phyloP scores from a whole-genome alignment of 2,888 invertebrate species.

The Clitarchus hookeri region DNA sequence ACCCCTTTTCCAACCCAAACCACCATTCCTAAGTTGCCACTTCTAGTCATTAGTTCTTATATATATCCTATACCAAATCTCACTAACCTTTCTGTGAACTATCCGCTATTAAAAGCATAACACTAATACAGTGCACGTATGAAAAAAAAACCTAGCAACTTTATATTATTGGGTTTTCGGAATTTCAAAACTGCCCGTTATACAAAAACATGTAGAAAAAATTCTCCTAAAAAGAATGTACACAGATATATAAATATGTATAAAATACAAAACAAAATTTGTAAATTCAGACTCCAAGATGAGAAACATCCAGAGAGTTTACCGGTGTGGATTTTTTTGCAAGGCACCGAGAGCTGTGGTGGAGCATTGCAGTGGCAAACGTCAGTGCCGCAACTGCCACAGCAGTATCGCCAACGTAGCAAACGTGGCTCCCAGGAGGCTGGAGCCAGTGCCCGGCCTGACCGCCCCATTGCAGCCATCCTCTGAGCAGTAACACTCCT shows the following conservation, averaged over 20 bases:
- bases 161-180: no score
- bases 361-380: background rate
- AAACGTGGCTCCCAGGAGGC: background rate
- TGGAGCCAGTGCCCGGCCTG: background rate
- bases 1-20: no score
- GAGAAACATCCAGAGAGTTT: background rate
- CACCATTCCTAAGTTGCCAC: no score
- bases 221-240: background rate
- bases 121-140: no score
- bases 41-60: no score
- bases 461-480: conserved; percentile 78
- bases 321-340: no score
- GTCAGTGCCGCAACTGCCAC: background rate
- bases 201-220: no score
- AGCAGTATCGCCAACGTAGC: background rate
- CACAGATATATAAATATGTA: background rate
- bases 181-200: no score
- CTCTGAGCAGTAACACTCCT: conserved; percentile 92
- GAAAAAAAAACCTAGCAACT: no score
- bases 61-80: no score
- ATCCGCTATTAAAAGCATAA: no score
- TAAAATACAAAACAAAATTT: background rate
- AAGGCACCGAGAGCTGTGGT: background rate
- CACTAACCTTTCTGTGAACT: no score
- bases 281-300: background rate